phyloP scores from a whole-genome alignment of 2,888 invertebrate genomes.

The Rhimphoctona megacephalus region DNA sequence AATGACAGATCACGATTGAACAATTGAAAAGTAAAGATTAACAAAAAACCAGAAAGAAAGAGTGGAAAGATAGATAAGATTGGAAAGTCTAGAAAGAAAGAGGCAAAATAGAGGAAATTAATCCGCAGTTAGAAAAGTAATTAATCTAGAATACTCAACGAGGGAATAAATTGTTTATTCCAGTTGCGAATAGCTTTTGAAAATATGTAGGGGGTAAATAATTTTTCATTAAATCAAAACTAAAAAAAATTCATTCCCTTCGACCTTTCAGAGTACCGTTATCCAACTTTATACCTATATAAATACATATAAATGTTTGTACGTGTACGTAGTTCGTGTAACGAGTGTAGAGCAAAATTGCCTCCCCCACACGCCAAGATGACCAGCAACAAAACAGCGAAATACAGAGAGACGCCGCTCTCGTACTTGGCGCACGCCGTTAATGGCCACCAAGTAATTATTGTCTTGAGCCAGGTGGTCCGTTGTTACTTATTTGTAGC shows the following conservation, averaged over 20 bases:
- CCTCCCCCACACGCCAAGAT: constrained; percentile 50
- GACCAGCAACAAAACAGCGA: constrained; percentile 53
- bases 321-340: constrained; percentile 8
- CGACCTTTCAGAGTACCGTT: constrained; percentile 25
- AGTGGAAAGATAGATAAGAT: not conserved
- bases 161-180: not conserved
- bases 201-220: not conserved
- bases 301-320: not conserved
- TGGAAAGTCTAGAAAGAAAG: not conserved
- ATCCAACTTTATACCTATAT: constrained; percentile 1
- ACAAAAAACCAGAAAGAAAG: not conserved
- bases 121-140: not conserved
- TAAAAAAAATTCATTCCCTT: constrained; percentile 11
- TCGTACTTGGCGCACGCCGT: constrained; percentile 75
- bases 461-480: constrained; percentile 82
- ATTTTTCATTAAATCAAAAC: not conserved
- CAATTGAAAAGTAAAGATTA: not conserved
- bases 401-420: constrained; percentile 69
- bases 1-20: not conserved
- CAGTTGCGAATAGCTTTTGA: not conserved
- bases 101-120: not conserved
- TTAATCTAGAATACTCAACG: too few species aligned
- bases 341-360: constrained; percentile 46
- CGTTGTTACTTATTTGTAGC: constrained; percentile 78
- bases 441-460: constrained; percentile 80